Percentiles rank a stretch among this genome's conserved stretches.
Conservation (phyloP, 2,888 invertebrate species). For the Apamea sordens region DNA sequence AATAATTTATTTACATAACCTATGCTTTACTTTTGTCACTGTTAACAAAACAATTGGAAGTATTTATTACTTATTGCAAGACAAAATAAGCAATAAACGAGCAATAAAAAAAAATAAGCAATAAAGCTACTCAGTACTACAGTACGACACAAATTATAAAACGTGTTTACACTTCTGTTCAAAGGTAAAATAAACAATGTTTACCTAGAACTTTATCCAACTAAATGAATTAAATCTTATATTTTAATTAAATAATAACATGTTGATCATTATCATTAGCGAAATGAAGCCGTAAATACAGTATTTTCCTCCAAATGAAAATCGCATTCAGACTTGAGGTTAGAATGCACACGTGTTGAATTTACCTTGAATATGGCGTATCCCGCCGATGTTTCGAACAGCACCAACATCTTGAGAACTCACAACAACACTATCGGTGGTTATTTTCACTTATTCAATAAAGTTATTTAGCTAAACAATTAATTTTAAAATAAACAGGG, state of each 20-base stretch:
- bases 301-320: slow-evolving; percentile 13
- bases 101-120: background rate
- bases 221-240: slow-evolving; percentile 10
- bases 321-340: slow-evolving; percentile 71
- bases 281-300: slow-evolving; percentile 14
- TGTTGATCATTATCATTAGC: background rate
- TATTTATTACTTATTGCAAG: background rate
- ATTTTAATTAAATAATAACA: background rate
- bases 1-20: background rate
- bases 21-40: background rate
- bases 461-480: slow-evolving; percentile 15
- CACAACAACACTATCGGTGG: slow-evolving; percentile 54
- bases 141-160: background rate
- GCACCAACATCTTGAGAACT: slow-evolving; percentile 93
- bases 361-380: slow-evolving; percentile 98
- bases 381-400: slow-evolving; percentile 98
- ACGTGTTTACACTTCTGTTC: slow-evolving; percentile 34
- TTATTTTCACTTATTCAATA: slow-evolving; percentile 30
- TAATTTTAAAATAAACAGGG: slow-evolving; percentile 44
- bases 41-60: background rate
- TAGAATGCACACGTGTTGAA: slow-evolving; percentile 82
- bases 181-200: slow-evolving; percentile 7
- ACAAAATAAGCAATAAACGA: background rate
- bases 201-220: background rate
- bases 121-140: too few relatives aligned